Evolutionary conservation across 2,888 invertebrate species (phyloP).

Genomic region (Ophion ellenae): DNA sequence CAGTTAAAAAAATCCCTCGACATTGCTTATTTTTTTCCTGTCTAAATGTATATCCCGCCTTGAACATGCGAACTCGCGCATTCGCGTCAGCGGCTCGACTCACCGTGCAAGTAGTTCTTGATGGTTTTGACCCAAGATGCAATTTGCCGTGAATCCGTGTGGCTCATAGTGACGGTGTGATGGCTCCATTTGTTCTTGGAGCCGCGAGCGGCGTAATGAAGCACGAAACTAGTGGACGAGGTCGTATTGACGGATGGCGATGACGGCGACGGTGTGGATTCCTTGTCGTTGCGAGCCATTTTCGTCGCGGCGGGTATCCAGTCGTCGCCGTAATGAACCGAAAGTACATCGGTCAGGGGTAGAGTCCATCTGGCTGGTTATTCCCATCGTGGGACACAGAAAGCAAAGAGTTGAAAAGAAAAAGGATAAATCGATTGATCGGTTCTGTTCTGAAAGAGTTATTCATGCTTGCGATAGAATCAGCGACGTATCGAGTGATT

Average conservation of each 20-base stretch:
- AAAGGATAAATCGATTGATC: not conserved
- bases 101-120: conserved; percentile 85
- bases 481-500: too few species aligned
- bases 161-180: conserved; percentile 86
- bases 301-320: conserved; percentile 79
- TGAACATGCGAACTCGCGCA: too few species aligned
- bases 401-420: not conserved
- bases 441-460: not conserved
- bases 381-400: conserved; percentile 60
- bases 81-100: conserved; percentile 69
- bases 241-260: conserved; percentile 65
- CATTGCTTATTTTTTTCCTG: too few species aligned
- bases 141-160: conserved; percentile 87
- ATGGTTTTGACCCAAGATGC: conserved; percentile 87
- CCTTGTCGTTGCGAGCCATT: conserved; percentile 77
- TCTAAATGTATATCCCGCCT: too few species aligned
- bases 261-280: conserved; percentile 69
- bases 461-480: too few species aligned
- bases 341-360: conserved; percentile 85
- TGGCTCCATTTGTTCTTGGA: conserved; percentile 87
- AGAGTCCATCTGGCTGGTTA: conserved; percentile 85
- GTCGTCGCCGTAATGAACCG: conserved; percentile 84
- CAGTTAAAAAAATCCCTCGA: too few species aligned
- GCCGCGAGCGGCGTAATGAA: conserved; percentile 87
- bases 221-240: conserved; percentile 85